These are phyloP conservation scores for Drosophila simulans DNA, from an alignment of 1,140 invertebrate species.

Conservation along the genomic window DNA sequence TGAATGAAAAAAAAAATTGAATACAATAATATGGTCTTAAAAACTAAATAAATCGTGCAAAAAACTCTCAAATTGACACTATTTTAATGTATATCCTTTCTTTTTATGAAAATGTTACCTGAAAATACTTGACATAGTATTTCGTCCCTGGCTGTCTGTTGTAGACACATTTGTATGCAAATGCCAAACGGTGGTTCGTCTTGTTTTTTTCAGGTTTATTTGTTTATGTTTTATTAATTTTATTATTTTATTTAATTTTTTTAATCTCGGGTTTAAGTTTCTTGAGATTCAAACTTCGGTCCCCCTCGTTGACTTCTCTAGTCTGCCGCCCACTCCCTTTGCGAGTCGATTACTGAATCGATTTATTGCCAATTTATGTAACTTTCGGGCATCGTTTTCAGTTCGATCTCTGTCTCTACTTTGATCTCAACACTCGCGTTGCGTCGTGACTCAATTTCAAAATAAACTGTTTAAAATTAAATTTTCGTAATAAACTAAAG, in stretches of 20 bases:
- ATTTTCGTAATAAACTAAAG: conserved; percentile 77
- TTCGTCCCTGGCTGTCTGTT: conserved; percentile 3
- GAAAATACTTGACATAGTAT: conserved; percentile 7
- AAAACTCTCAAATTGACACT: no score
- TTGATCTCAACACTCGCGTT: conserved; percentile 21
- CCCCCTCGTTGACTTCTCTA: conserved; percentile 11
- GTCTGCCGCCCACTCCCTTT: conserved; percentile 15
- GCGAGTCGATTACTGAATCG: conserved; percentile 65
- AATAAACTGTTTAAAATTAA: conserved; percentile 79
- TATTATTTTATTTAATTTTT: conserved; percentile 3
- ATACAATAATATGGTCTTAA: no score
- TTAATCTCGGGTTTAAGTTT: conserved; percentile 2
- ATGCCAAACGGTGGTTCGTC: conserved; percentile 72
- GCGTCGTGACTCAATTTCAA: conserved; percentile 75
- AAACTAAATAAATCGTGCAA: no score
- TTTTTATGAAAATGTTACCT: neutral
- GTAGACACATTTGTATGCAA: conserved; percentile 61
- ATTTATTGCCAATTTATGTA: conserved; percentile 82
- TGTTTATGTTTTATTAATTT: neutral
- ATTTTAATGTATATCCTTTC: neutral
- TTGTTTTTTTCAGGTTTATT: conserved; percentile 62
- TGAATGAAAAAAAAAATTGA: no score
- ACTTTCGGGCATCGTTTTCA: conserved; percentile 59
- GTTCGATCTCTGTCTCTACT: conserved; percentile 27
- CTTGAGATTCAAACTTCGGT: neutral